phyloP scores from a whole-genome alignment of 2,888 invertebrate species.

The Drosophila differens region DNA sequence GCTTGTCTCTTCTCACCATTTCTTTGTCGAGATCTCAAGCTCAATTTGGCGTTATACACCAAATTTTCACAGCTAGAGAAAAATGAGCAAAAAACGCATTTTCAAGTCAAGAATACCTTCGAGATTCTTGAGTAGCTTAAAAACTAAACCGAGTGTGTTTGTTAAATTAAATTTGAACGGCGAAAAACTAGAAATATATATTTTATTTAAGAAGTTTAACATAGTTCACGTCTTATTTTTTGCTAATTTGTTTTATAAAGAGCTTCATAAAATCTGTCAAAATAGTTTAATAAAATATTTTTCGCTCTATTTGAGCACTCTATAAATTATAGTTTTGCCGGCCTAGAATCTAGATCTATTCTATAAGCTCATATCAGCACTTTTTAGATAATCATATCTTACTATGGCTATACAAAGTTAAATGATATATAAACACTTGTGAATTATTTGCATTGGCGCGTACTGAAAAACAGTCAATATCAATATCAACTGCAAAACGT shows the following conservation, averaged over 20 bases:
- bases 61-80: too few species aligned
- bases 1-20: neutral
- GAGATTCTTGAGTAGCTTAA: neutral
- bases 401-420: neutral
- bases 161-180: neutral
- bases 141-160: too few species aligned
- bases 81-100: neutral
- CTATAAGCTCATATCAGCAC: neutral
- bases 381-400: neutral
- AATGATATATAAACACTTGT: neutral
- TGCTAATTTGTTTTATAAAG: neutral
- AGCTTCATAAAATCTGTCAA: neutral
- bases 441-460: neutral
- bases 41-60: neutral
- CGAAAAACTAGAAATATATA: neutral
- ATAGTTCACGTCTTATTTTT: neutral
- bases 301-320: neutral
- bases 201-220: neutral
- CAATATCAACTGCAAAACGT: slow-evolving; percentile 13
- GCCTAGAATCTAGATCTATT: neutral
- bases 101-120: neutral
- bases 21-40: neutral
- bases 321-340: neutral
- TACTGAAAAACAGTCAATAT: too few species aligned
- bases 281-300: neutral